These are phyloP conservation scores for Platycercus adscitus DNA, from an alignment of 2,113 vertebrate species.

Conservation along the genomic window DNA sequence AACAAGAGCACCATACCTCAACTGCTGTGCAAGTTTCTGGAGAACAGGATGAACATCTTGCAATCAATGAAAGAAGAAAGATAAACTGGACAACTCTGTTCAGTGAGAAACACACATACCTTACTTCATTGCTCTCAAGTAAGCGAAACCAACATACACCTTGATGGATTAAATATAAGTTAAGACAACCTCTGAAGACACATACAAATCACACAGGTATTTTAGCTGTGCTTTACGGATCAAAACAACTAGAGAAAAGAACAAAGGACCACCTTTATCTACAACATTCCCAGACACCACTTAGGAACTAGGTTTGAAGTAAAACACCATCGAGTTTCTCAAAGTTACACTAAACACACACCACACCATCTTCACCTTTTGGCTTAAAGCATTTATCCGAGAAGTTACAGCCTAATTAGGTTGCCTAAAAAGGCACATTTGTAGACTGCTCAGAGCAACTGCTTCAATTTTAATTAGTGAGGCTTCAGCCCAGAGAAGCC, in stretches of 20 bases:
- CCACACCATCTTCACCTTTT: background rate
- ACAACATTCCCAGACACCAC: background rate
- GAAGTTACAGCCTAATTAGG: background rate
- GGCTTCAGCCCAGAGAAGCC: background rate
- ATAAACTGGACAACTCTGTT: background rate
- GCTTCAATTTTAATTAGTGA: fast-evolving
- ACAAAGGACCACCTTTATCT: background rate
- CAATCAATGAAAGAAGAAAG: background rate
- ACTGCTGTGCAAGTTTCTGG: background rate
- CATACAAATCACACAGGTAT: fast-evolving
- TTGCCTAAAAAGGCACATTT: background rate
- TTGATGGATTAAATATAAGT: background rate
- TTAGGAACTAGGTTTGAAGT: background rate
- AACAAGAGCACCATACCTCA: background rate
- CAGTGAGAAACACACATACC: background rate
- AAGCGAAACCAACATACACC: background rate
- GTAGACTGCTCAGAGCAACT: background rate
- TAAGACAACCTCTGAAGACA: background rate
- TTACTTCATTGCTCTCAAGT: background rate
- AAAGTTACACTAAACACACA: fast-evolving
- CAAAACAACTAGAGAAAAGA: background rate
- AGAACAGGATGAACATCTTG: background rate
- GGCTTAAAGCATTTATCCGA: background rate
- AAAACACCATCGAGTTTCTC: background rate
- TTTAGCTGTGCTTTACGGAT: background rate